phyloP scores from a whole-genome alignment of 2,888 invertebrate genomes.

The Yponomeuta sedellus region DNA sequence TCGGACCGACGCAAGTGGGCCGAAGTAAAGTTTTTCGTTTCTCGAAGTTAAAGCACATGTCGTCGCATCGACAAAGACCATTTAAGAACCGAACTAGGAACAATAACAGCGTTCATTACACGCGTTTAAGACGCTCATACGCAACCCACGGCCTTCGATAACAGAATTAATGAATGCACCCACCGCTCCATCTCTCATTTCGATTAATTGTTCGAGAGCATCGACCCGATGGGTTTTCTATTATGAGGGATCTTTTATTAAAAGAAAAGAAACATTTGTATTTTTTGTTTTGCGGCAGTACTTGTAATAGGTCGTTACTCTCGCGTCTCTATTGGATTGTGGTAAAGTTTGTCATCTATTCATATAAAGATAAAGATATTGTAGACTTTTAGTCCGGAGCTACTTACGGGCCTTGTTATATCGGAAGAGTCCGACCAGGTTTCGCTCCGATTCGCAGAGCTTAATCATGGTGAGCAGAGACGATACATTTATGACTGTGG shows the following conservation, averaged over 20 bases:
- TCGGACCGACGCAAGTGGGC: no score
- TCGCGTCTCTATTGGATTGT: not conserved
- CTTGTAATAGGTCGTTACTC: not conserved
- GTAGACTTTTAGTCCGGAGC: no score
- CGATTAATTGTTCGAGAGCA: not conserved
- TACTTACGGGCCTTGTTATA: no score
- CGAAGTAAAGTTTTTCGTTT: no score
- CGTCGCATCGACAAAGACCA: not conserved
- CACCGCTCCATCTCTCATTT: conserved; percentile 2
- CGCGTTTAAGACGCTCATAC: not conserved
- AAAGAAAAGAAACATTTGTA: not conserved
- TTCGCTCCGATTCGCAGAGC: no score
- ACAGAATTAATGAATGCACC: conserved; percentile 1
- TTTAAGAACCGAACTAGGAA: not conserved
- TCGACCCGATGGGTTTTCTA: not conserved
- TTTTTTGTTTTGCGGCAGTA: not conserved
- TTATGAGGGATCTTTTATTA: not conserved
- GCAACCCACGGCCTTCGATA: not conserved
- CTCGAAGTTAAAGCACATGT: no score
- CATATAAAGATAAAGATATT: no score
- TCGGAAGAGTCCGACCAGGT: no score
- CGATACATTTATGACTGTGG: no score
- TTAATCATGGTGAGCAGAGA: no score
- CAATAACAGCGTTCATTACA: not conserved
- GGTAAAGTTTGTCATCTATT: not conserved